Conservation (phyloP, 2,113 vertebrate genomes). For the Vulpes ferrilata region DNA sequence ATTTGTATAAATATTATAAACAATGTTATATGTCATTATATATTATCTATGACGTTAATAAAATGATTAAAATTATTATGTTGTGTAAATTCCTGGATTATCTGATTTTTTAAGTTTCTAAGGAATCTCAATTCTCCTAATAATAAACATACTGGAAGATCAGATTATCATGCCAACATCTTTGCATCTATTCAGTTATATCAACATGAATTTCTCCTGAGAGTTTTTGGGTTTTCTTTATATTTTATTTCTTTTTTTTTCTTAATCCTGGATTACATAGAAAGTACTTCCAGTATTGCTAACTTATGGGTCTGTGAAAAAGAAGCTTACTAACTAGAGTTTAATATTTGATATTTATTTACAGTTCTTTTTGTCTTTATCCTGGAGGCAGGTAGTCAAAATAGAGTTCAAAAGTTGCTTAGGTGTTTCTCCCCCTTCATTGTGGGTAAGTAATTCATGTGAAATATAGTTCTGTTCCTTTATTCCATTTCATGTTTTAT, state of each 20-base stretch:
- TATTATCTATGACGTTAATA: background rate
- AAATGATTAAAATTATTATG: background rate
- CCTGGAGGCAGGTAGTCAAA: background rate
- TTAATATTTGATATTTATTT: background rate
- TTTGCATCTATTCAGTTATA: background rate
- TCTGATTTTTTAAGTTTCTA: conserved; percentile 1
- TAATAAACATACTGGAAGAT: background rate
- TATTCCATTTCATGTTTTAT: background rate
- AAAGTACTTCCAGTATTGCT: background rate
- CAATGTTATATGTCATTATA: background rate
- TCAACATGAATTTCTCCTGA: background rate
- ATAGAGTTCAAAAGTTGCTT: background rate
- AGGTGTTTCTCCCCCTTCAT: background rate
- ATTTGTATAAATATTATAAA: background rate
- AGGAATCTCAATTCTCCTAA: background rate
- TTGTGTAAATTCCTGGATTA: background rate
- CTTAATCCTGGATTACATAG: background rate
- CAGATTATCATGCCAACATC: background rate
- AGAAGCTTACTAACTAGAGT: background rate
- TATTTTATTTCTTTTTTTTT: background rate
- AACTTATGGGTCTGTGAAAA: background rate
- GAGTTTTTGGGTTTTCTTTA: background rate
- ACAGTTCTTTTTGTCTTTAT: background rate
- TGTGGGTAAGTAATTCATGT: background rate
- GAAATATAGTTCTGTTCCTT: background rate